Evolutionary conservation across 2,113 vertebrate genomes (phyloP).

Genomic region (Ascaphus truei): DNA sequence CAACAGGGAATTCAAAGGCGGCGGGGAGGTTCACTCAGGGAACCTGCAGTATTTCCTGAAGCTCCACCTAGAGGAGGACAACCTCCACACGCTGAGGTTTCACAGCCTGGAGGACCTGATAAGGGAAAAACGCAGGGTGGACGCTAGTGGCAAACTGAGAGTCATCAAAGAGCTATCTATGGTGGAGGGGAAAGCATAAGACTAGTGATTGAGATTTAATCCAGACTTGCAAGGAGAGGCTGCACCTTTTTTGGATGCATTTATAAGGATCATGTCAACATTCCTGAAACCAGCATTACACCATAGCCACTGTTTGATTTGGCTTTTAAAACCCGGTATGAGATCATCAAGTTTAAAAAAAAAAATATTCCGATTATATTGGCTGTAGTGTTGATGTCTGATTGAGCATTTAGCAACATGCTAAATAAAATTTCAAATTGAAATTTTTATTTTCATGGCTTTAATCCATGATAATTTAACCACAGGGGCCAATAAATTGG

Average conservation of each 20-base stretch:
- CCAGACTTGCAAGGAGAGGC: slow-evolving; percentile 1
- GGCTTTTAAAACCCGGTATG: slow-evolving; percentile 52
- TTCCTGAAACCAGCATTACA: slow-evolving; percentile 62
- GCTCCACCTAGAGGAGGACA: slow-evolving; percentile 83
- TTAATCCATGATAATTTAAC: slow-evolving; percentile 72
- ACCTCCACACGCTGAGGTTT: slow-evolving; percentile 89
- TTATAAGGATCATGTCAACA: slow-evolving; percentile 53
- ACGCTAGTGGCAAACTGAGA: slow-evolving; percentile 81
- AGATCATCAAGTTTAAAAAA: slow-evolving; percentile 38
- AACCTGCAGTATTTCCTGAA: slow-evolving; percentile 88
- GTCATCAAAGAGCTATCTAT: slow-evolving; percentile 87
- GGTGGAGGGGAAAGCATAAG: slow-evolving; percentile 78
- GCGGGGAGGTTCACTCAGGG: slow-evolving; percentile 81
- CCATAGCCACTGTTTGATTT: slow-evolving; percentile 57
- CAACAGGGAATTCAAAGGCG: slow-evolving; percentile 96
- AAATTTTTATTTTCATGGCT: slow-evolving; percentile 77
- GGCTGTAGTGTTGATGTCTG: slow-evolving; percentile 61
- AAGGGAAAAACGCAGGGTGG: slow-evolving; percentile 88
- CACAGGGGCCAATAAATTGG: slow-evolving; percentile 52
- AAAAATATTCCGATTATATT: slow-evolving; percentile 50
- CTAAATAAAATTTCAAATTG: slow-evolving; percentile 82
- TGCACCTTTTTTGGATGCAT: slow-evolving; percentile 41
- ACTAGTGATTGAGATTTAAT: no score
- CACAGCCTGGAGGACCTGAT: slow-evolving; percentile 96
- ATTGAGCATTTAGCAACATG: slow-evolving; percentile 66